Conservation (phyloP, 2,113 vertebrate species). For the Prionailurus viverrinus region DNA sequence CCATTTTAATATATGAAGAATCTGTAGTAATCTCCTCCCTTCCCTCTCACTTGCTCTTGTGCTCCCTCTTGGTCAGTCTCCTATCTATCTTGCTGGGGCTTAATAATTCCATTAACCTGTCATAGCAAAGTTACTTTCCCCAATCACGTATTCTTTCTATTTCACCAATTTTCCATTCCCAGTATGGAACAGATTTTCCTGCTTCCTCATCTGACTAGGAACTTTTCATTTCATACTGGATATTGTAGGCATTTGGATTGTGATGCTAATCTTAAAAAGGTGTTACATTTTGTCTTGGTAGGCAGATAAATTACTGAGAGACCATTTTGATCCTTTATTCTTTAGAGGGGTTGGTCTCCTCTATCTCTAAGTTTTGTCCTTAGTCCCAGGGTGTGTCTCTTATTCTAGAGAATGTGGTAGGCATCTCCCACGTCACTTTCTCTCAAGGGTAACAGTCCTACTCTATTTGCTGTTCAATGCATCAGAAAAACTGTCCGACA, state of each 20-base stretch:
- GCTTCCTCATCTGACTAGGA: background rate
- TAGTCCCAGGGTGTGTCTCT: background rate
- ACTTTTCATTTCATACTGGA: background rate
- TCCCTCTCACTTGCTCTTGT: background rate
- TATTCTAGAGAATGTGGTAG: background rate
- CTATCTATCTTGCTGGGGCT: background rate
- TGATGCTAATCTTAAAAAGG: background rate
- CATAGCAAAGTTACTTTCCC: background rate
- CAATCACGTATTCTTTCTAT: background rate
- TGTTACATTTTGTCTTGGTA: background rate
- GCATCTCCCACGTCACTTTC: background rate
- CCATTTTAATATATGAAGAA: background rate
- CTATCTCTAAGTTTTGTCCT: background rate
- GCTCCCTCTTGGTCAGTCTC: background rate
- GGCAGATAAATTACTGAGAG: background rate
- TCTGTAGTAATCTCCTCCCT: background rate
- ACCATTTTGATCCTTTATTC: background rate
- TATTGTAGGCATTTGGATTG: background rate
- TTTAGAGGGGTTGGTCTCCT: background rate
- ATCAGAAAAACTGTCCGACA: background rate
- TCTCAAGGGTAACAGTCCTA: background rate
- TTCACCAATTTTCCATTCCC: background rate
- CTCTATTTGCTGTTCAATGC: background rate
- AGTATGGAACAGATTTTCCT: background rate
- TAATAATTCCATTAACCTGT: background rate